Evolutionary conservation across 2,797 vertebrate genomes (phyloP), one percentile per base, ranked within the genome.

Genomic region (Falco berigora): DNA sequence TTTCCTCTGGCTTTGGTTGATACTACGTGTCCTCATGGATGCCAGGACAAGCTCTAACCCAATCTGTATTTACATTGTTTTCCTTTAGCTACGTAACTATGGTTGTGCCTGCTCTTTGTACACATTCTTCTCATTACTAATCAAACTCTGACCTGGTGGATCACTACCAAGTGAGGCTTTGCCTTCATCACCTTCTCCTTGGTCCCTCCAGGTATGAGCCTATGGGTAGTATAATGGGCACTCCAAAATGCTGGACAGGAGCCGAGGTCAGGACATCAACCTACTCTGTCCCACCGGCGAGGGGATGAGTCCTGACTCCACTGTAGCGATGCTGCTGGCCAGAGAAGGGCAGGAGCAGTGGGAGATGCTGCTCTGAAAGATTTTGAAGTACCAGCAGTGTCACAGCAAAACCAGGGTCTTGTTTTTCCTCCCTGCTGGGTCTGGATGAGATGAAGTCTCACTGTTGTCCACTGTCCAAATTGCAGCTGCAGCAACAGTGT

Each of bases 211-310:
- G n/a, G 15, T 50, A 55, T 10, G 24, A 74, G 17, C 46, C 13
- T 47, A 14, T 12, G 34, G 61, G 20, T 42, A 66, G 18, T 36
- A 40, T 21, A 91, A 46, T 4, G 24, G 28, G 22, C 32, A 36
- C 12, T 38, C 30, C 44, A 36, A 90, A 86, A 82, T 22, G 46
- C n/a, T 75, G 47, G 22, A 25, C 25, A n/a, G 72, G 23, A 63
- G 30, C 32, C 6, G 4, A 44, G 63, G 36, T 7, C 74, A 46
- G 59, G 42, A 5, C 66, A 72, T 34, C 61, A 63, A 62, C 14
- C 0, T 1, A 14, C 50, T 24, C n/a, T 34, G 46, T 77, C 28
- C 28, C 21, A 55, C 55, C 32, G 86, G 67, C 0, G 1, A 63
- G 11, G 36, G 30, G 15, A 49, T 53, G 49, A 62, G 15, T 77